These are phyloP conservation scores for Holcopasites calliopsidis DNA, from an alignment of 1,140 invertebrate genomes.

Conservation along the genomic window DNA sequence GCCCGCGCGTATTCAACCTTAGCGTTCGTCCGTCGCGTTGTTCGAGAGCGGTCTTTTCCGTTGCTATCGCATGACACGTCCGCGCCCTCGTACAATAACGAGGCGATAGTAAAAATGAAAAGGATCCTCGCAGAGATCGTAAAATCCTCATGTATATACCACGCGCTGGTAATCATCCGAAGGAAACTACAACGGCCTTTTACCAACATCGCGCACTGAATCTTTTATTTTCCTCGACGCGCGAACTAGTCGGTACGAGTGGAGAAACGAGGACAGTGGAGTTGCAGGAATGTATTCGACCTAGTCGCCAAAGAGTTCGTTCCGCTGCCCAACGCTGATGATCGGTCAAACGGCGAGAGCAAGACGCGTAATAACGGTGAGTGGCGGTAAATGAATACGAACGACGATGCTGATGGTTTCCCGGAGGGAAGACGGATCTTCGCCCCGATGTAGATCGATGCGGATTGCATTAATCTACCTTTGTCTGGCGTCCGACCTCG, in stretches of 20 bases:
- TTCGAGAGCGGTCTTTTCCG: constrained; percentile 23
- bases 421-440: constrained; percentile 46
- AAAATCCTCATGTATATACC: no score
- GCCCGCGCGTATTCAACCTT: constrained; percentile 43
- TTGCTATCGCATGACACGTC: constrained; percentile 32
- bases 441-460: constrained; percentile 65
- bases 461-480: constrained; percentile 62
- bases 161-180: no score
- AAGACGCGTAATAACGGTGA: constrained; percentile 29
- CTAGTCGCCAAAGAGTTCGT: neutral
- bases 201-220: no score
- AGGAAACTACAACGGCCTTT: no score
- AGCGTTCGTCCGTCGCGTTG: constrained; percentile 1
- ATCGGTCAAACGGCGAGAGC: constrained; percentile 35
- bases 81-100: constrained; percentile 38
- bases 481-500: constrained; percentile 25
- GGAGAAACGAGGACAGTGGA: no score
- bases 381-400: constrained; percentile 53
- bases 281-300: no score
- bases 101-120: constrained; percentile 55
- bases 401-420: constrained; percentile 38
- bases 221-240: no score
- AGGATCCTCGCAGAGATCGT: neutral
- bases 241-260: no score
- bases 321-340: neutral